Base-by-base conservation (phyloP, 2,113 vertebrate genomes). In the Pachypanchax playfairii region DNA sequence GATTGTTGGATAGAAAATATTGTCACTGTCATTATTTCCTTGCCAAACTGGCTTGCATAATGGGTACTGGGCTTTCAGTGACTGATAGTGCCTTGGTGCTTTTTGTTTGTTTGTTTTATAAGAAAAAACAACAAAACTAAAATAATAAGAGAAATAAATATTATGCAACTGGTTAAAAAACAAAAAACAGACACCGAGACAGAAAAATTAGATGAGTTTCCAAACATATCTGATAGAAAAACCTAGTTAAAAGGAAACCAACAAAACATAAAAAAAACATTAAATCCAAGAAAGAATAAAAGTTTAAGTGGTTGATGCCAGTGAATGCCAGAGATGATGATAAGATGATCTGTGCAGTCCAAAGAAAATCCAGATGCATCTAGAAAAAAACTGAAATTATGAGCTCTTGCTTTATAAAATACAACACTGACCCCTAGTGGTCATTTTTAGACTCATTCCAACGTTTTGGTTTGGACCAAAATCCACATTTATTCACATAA, bases 381-480 rank as follows among this genome's bases (percentile, higher is more conserved):
- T 4, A 39, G 14, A 17, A 18, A 4, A 3, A 39, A 14, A 17
- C 5, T 15, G 2, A 44, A 35, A 20, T 43, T 0, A 20, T 22
- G 9, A 29, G 35, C 15, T 20, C 14, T 29, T 44, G 42, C 14
- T 58, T 83, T 85, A 14, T 59, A 39, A 79, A 73, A 73, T 78
- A 59, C 90, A 88, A 91, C 77, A 91, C 89, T 89, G 89, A 87
- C 90, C 85, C 88, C 91, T 91, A 86, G 88, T 82, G 91, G 38
- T 64, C 14, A 1, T 6, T 52, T 20, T 46, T 2, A 47, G 50
- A 7, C 57, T 41, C 15, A 55, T 20, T 15, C 35, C 33, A 11
- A 35, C 9, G 21, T 39, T 31, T 12, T 21, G 4, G 69, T 74
- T 49, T 75, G 41, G 62, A 66, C 48, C 39, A 58, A 28, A 46